Conservation (phyloP, 2,888 invertebrate species). For the Cylindroiulus punctatus region DNA sequence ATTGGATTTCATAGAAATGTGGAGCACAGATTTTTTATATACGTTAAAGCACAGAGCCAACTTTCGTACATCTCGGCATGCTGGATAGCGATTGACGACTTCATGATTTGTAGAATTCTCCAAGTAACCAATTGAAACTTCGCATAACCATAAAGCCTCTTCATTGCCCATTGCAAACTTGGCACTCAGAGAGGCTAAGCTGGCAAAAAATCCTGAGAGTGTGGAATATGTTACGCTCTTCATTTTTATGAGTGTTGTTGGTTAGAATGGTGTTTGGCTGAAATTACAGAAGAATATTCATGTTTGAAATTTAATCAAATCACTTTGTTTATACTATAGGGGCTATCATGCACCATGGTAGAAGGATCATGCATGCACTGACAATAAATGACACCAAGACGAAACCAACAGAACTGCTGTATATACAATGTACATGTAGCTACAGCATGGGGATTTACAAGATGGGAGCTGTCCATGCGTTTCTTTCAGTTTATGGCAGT, state of each 20-base stretch:
- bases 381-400: background rate
- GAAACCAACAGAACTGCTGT: background rate
- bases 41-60: no score
- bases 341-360: no score
- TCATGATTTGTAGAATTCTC: background rate
- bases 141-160: conserved; percentile 63
- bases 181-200: conserved; percentile 65
- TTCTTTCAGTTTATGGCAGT: no score
- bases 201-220: conserved; percentile 66
- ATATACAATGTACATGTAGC: no score
- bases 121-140: conserved; percentile 57
- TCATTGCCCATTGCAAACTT: conserved; percentile 66
- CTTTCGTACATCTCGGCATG: conserved; percentile 51
- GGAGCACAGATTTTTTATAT: no score
- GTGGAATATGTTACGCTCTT: conserved; percentile 63
- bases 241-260: conserved; percentile 53
- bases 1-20: no score
- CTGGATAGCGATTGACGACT: conserved; percentile 54
- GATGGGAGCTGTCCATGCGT: no score
- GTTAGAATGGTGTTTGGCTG: background rate
- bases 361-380: background rate
- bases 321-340: no score
- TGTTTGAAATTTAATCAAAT: background rate
- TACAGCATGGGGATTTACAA: no score
- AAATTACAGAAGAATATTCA: background rate